A percentile compares a stretch with the other conserved stretches of the same genome.
These are phyloP conservation scores for Sebastes melanostomus DNA, from an alignment of 2,797 vertebrate species.

Conservation along the genomic window DNA sequence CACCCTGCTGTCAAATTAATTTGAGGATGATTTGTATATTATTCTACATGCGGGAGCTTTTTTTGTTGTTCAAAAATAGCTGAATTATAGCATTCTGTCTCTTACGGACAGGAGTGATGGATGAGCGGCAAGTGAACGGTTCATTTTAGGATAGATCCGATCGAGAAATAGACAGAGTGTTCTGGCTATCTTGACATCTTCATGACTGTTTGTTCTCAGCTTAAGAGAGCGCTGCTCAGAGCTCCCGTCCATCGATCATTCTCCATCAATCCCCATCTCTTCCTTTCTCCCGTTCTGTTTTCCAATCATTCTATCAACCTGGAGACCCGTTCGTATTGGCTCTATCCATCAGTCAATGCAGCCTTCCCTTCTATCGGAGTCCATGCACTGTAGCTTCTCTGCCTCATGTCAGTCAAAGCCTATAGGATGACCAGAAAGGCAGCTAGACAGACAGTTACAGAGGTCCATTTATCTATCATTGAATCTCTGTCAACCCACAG, in stretches of 20 bases:
- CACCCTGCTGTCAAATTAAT: conserved; percentile 14
- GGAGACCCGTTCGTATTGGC: conserved; percentile 3
- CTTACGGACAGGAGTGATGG: background rate
- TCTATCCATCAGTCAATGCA: conserved; percentile 35
- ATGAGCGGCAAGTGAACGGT: conserved; percentile 14
- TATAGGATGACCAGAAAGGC: conserved; percentile 3
- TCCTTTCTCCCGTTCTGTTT: background rate
- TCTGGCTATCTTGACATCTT: conserved; percentile 4
- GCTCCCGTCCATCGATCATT: conserved; percentile 18
- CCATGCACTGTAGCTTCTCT: conserved; percentile 23
- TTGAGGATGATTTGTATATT: background rate
- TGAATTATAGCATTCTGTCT: background rate
- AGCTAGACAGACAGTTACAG: conserved; percentile 23
- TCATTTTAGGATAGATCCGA: background rate
- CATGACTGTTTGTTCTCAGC: conserved; percentile 6
- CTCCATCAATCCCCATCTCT: conserved; percentile 22
- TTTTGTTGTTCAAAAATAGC: background rate
- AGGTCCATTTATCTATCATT: conserved; percentile 43
- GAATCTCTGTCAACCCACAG: conserved; percentile 6
- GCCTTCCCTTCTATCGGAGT: conserved; percentile 9
- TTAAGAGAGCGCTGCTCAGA: background rate
- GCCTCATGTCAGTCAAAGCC: conserved; percentile 31
- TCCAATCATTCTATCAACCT: conserved; percentile 43
- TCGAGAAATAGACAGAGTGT: background rate
- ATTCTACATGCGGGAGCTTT: background rate